A percentile compares a stretch with the other conserved stretches of the same genome.
These are phyloP conservation scores for Nerophis lumbriciformis DNA, from an alignment of 2,113 vertebrate species.

Conservation along the genomic window DNA sequence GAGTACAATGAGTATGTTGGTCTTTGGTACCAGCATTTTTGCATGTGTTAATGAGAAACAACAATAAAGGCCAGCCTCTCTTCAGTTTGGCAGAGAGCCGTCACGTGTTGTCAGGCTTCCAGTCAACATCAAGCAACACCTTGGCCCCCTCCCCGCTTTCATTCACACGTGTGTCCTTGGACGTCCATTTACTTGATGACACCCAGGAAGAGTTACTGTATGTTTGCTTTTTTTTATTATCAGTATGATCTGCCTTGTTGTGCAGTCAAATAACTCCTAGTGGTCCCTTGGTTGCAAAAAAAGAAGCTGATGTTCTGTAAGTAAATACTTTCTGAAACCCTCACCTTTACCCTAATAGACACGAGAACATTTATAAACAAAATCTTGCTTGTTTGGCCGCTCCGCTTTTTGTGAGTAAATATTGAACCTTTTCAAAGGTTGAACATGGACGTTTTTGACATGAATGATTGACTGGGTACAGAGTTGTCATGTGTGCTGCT, in stretches of 20 bases:
- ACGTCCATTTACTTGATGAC: slow-evolving; percentile 51
- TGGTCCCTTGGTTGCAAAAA: neutral
- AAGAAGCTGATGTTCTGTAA: neutral
- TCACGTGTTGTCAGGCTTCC: slow-evolving; percentile 60
- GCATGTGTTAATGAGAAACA: slow-evolving; percentile 32
- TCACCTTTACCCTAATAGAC: neutral
- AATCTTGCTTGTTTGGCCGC: no score
- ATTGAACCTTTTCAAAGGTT: no score
- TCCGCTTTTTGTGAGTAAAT: no score
- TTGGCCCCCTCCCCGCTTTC: slow-evolving; percentile 22
- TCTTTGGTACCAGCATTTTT: slow-evolving; percentile 1
- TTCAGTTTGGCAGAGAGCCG: slow-evolving; percentile 54
- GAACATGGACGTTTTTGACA: no score
- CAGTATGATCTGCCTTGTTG: neutral
- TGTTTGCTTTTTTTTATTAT: neutral
- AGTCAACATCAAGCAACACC: slow-evolving; percentile 58
- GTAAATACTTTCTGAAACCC: neutral
- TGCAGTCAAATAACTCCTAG: neutral
- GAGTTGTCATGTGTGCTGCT: no score
- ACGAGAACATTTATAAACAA: no score
- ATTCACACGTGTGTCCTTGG: slow-evolving; percentile 32
- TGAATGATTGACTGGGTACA: no score
- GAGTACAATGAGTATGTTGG: neutral
- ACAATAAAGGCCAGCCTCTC: slow-evolving; percentile 47
- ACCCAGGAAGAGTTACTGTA: slow-evolving; percentile 22